Evolutionary conservation across 2,797 vertebrate genomes (phyloP).

Genomic region (Spinus olivaceus): DNA sequence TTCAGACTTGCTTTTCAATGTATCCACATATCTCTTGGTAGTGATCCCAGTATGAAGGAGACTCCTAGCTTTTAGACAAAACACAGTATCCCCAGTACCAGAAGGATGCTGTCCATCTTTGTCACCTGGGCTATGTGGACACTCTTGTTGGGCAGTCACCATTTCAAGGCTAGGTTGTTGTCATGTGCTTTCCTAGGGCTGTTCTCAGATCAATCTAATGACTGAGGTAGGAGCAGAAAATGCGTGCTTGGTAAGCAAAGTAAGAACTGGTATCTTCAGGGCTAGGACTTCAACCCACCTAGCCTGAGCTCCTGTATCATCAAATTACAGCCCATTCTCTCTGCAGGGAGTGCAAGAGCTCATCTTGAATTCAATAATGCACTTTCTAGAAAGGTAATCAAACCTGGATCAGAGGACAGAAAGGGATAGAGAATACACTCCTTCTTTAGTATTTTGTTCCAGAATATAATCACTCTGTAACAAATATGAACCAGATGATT

Average conservation of each 20-base stretch:
- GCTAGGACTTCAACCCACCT: background rate
- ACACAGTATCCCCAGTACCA: background rate
- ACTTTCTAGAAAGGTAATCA: conserved; percentile 4
- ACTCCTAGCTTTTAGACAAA: background rate
- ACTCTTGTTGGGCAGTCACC: background rate
- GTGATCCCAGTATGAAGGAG: background rate
- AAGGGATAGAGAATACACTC: background rate
- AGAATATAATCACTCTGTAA: background rate
- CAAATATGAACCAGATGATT: conserved; percentile 34
- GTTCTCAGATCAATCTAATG: background rate
- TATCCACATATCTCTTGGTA: background rate
- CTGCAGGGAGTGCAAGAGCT: background rate
- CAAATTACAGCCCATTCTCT: background rate
- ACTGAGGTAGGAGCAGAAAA: background rate
- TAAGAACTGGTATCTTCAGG: background rate
- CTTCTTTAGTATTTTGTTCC: background rate
- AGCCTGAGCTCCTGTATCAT: background rate
- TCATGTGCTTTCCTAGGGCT: background rate
- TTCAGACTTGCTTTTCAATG: background rate
- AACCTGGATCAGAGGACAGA: background rate
- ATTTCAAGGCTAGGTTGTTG: background rate
- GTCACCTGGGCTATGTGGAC: background rate
- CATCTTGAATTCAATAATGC: background rate
- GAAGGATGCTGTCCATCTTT: background rate
- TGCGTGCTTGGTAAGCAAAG: background rate